These are phyloP conservation scores for Calypte anna DNA, from an alignment of 2,113 vertebrate genomes.

Conservation along the genomic window DNA sequence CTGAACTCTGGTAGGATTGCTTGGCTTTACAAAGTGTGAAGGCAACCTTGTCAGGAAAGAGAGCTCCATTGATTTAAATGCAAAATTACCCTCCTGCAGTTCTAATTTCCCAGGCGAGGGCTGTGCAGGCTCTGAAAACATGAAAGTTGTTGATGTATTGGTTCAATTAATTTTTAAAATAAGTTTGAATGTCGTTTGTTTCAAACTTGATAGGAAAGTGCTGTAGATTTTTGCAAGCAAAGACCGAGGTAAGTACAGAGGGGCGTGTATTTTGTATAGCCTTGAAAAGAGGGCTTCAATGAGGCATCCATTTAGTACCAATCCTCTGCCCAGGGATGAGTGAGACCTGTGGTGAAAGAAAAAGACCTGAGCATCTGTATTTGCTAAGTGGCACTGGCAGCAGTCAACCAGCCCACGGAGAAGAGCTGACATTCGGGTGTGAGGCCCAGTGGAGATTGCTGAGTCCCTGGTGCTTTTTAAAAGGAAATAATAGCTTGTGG, in stretches of 20 bases:
- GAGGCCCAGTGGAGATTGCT: neutral
- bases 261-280: neutral
- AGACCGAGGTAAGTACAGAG: neutral
- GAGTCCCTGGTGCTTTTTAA: constrained; percentile 54
- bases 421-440: neutral
- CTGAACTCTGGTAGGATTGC: neutral
- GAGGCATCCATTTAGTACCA: neutral
- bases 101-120: constrained; percentile 55
- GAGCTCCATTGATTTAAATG: constrained; percentile 46
- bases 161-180: constrained; percentile 63
- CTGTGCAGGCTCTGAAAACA: constrained; percentile 4
- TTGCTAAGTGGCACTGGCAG: constrained; percentile 43
- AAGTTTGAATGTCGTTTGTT: constrained; percentile 45
- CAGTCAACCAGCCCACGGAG: neutral
- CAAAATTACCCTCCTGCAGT: constrained; percentile 39
- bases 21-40: neutral
- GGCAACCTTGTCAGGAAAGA: neutral
- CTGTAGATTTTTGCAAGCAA: neutral
- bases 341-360: constrained; percentile 4
- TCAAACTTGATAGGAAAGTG: neutral
- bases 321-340: neutral
- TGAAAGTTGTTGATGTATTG: constrained; percentile 56
- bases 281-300: neutral
- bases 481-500: constrained; percentile 67
- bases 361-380: constrained; percentile 48